Evolutionary conservation across 2,888 invertebrate genomes (phyloP).

Genomic region (Folsomia manolachei): DNA sequence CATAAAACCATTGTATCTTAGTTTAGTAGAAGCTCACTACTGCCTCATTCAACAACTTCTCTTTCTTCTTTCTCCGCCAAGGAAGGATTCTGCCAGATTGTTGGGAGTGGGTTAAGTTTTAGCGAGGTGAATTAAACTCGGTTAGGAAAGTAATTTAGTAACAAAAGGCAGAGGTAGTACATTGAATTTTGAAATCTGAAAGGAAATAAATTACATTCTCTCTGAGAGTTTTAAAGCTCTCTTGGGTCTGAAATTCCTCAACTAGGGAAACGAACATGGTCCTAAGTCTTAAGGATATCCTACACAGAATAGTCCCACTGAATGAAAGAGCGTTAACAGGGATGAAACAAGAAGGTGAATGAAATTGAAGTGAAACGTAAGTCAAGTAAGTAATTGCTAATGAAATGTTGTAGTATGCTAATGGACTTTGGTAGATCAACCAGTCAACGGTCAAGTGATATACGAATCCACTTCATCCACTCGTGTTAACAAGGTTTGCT

Average conservation of each 20-base stretch:
- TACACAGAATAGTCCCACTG: too few relatives aligned
- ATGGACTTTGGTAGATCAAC: slow-evolving; percentile 25
- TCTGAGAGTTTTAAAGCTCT: slow-evolving; percentile 8
- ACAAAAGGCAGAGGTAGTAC: neutral
- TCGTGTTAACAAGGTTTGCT: neutral
- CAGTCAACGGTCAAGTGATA: slow-evolving; percentile 2
- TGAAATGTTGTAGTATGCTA: slow-evolving; percentile 44
- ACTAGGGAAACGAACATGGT: neutral
- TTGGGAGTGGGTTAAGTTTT: too few relatives aligned
- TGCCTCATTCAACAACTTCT: neutral
- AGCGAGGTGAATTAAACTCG: neutral
- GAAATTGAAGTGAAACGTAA: neutral
- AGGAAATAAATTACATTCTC: slow-evolving; percentile 7
- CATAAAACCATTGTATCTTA: neutral
- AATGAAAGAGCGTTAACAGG: neutral
- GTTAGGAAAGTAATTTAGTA: neutral
- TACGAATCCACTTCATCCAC: neutral
- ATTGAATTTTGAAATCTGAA: slow-evolving; percentile 7
- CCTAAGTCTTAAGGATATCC: too few relatives aligned
- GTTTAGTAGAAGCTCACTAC: neutral
- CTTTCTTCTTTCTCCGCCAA: too few relatives aligned
- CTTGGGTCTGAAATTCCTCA: neutral
- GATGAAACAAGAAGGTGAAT: neutral
- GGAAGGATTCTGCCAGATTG: too few relatives aligned
- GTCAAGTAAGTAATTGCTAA: slow-evolving; percentile 26